Evolutionary conservation across 2,888 invertebrate species (phyloP), one percentile per base, ranked within the genome.

Genomic region (Epistrophe grossulariae): DNA sequence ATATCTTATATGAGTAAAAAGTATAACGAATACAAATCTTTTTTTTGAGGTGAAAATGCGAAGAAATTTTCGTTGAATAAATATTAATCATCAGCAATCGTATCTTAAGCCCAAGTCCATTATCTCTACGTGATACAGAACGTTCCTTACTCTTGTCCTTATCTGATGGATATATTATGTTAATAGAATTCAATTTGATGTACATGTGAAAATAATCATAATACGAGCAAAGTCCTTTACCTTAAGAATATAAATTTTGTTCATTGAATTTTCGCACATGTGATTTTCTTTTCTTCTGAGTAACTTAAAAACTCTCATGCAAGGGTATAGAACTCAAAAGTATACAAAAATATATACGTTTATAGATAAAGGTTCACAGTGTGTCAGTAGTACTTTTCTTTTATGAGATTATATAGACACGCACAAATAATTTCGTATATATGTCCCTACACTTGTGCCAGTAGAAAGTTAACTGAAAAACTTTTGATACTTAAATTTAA

Each of bases 121-220:
- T 40, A 60, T 38, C 40, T 24, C 40, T 40, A 40, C 40, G 60
- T 60, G 60, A 15, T 40, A 8, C 13, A 13, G 8, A 60, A 60
- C 40, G 60, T 40, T 13, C 24, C 19, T 17, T 38, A 19, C 24
- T 40, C 15, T 40, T 2, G 19, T 40, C 13, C 7, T 60, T 40
- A 60, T 60, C 19, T 60, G 35, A 35, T 35, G 19, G 19, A 38
- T 19, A 59, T 60, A 38, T n/a, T n/a, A 60, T 60, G n/a, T 60
- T 60, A 38, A 60, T 40, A 60, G 19, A 4, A 60, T 60, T 40
- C 60, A 60, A 40, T 60, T 24, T 15, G 11, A 40, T 19, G 60
- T 24, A 24, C 31, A 31, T 60, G 60, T 60, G 60, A 60, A 60
- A 60, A 60, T 60, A 60, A 60, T 60, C 19, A 60, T 40, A 35